Base-by-base conservation (phyloP, 2,888 invertebrate species). In the Gastracanthus pulcherrimus region DNA sequence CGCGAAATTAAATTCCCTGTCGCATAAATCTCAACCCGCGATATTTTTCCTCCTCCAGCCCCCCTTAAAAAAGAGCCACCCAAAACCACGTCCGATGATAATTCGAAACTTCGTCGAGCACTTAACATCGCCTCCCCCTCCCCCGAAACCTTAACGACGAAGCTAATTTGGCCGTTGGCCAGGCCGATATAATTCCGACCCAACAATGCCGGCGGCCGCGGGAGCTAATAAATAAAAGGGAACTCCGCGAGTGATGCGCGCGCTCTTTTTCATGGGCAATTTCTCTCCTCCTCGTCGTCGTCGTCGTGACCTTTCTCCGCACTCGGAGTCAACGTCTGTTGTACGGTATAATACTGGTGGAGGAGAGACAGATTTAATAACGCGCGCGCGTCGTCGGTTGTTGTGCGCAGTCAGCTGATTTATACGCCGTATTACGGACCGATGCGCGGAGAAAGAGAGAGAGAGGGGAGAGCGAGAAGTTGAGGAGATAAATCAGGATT, bases 161-260 rank as follows among this genome's bases (percentile, higher is more conserved):
- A 76, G 71, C 71, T 76, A 81, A 81, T 81, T 81, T 81, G 81
- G 81, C 76, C 16, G 6, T 1, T 1, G 41, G 9, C 75, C 81
- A 76, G 19, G 31, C 13, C 26, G 19, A 74, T 66, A 51, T n/a
- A 55, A 16, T 66, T 76, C 55, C 7, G 19, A 9, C 48, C 13
- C 51, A 34, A 13, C 51, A 34, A 6, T 48, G 4, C n/a, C 51
- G 19, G 23, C 19, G 26, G 19, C n/a, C 58, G 38, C 51, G 38
- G 34, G 9, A n/a, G 34, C 62, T 31, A 70, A 51, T 62, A 77
- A 71, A 71, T 41, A 71, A 71, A 64, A 3, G n/a, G n/a, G n/a
- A n/a, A 4, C 26, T 64, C 69, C 36, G 19, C 6, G 26, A 7
- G 9, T 36, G 48, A 31, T 60, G 36, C 79, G 34, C 19, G n/a